These are phyloP conservation scores for Rhinoderma darwinii DNA, from an alignment of 2,113 vertebrate genomes.

Conservation along the genomic window DNA sequence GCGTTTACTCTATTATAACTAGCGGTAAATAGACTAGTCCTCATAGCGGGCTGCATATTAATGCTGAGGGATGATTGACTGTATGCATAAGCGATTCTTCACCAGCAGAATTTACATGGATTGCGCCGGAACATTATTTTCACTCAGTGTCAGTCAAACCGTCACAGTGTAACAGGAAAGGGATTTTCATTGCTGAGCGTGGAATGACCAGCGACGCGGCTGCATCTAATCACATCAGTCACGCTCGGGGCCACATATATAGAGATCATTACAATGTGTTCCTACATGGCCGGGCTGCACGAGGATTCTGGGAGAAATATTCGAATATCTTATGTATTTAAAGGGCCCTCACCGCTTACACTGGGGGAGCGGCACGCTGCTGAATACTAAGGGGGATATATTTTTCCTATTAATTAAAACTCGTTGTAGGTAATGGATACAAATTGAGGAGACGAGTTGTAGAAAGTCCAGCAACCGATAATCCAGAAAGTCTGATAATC, in stretches of 20 bases:
- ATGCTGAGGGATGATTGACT: slow-evolving; percentile 42
- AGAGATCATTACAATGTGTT: slow-evolving; percentile 20
- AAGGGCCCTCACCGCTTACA: background rate
- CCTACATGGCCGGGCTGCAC: background rate
- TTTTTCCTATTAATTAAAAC: too few relatives aligned
- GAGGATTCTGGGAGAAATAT: background rate
- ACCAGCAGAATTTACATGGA: slow-evolving; percentile 18
- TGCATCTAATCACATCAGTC: slow-evolving; percentile 46
- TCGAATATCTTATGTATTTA: background rate
- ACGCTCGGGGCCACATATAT: background rate
- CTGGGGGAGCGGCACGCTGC: background rate
- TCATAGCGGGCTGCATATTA: slow-evolving; percentile 31
- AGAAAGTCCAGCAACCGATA: background rate
- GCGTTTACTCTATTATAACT: slow-evolving; percentile 39
- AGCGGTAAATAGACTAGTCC: slow-evolving; percentile 47
- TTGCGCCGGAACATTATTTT: background rate
- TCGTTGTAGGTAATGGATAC: too few relatives aligned
- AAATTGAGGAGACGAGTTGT: too few relatives aligned
- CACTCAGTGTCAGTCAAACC: slow-evolving; percentile 41
- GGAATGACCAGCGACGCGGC: background rate
- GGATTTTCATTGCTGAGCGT: slow-evolving; percentile 3
- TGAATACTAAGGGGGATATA: too few relatives aligned
- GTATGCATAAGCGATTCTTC: slow-evolving; percentile 52
- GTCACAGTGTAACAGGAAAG: slow-evolving; percentile 10
- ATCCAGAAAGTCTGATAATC: background rate